Conservation (phyloP, 2,888 invertebrate genomes). For the Rhimphoctona megacephalus region DNA sequence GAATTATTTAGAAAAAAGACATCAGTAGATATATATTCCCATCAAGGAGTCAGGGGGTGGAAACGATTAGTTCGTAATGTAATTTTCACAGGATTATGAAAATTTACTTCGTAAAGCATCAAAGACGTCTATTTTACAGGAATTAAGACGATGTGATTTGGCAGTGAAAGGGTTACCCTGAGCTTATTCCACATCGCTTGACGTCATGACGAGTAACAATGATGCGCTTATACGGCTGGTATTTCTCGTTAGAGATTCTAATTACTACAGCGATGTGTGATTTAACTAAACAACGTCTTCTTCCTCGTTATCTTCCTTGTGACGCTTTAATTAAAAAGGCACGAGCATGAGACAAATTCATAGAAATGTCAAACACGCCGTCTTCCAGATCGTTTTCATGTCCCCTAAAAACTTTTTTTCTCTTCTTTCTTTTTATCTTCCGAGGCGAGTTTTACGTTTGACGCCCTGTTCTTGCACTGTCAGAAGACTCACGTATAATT, state of each 20-base stretch:
- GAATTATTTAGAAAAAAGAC: background rate
- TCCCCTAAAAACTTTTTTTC: slow-evolving; percentile 62
- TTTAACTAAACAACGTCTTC: slow-evolving; percentile 68
- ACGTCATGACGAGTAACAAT: slow-evolving; percentile 81
- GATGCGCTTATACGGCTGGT: slow-evolving; percentile 79
- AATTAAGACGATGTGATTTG: slow-evolving; percentile 68
- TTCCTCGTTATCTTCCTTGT: slow-evolving; percentile 65
- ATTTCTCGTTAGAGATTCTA: slow-evolving; percentile 74
- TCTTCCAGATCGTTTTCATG: slow-evolving; percentile 54
- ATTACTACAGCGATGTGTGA: slow-evolving; percentile 76
- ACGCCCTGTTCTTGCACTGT: slow-evolving; percentile 49
- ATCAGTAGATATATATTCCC: background rate
- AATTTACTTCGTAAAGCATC: slow-evolving; percentile 74
- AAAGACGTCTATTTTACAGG: slow-evolving; percentile 17
- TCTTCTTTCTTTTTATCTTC: slow-evolving; percentile 34
- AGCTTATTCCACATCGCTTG: slow-evolving; percentile 83
- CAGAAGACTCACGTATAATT: slow-evolving; percentile 48
- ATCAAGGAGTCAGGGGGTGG: background rate
- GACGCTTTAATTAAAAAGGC: slow-evolving; percentile 29
- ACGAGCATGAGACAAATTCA: slow-evolving; percentile 64
- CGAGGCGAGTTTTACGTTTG: slow-evolving; percentile 46
- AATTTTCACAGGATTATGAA: slow-evolving; percentile 37
- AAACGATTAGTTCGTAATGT: slow-evolving; percentile 46
- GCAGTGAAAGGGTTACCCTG: slow-evolving; percentile 74
- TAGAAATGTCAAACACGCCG: slow-evolving; percentile 66